Evolutionary conservation across 2,113 vertebrate species (phyloP).

Genomic region (Brachypteracias leptosomus): DNA sequence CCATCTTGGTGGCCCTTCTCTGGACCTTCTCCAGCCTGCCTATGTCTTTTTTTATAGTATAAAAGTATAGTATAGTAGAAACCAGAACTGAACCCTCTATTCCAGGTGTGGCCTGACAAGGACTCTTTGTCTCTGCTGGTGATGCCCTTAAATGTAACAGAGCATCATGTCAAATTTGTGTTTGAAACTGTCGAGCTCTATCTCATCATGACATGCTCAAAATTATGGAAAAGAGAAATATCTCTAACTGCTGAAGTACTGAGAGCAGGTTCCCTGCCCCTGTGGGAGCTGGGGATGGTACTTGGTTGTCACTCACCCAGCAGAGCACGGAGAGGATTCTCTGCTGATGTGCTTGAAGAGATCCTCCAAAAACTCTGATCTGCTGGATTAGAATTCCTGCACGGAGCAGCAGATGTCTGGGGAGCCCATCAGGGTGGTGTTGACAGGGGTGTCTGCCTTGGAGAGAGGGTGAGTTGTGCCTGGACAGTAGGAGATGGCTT

Average conservation of each 20-base stretch:
- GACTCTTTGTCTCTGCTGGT: not conserved
- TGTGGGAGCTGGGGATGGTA: not conserved
- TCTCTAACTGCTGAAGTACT: not conserved
- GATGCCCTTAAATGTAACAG: not conserved
- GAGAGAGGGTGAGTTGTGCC: fast-evolving
- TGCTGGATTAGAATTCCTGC: not conserved
- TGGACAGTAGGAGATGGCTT: not conserved
- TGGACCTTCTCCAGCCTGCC: not conserved
- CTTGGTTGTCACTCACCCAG: not conserved
- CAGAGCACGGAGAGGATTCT: not conserved
- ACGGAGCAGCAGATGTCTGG: not conserved
- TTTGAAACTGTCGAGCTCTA: not conserved
- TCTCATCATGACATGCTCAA: not conserved
- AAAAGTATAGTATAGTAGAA: too few species aligned
- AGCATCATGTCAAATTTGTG: not conserved
- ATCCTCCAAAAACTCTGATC: not conserved
- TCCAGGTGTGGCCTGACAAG: not conserved
- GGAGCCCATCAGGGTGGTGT: fast-evolving
- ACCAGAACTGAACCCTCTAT: not conserved
- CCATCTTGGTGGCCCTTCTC: not conserved
- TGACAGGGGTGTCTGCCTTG: not conserved
- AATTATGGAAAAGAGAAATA: not conserved
- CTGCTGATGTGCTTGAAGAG: not conserved
- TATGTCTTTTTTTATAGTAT: not conserved
- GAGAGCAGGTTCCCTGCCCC: not conserved